Base-by-base conservation (phyloP, 2,797 vertebrate species). In the Alcedo quadribrachys region DNA sequence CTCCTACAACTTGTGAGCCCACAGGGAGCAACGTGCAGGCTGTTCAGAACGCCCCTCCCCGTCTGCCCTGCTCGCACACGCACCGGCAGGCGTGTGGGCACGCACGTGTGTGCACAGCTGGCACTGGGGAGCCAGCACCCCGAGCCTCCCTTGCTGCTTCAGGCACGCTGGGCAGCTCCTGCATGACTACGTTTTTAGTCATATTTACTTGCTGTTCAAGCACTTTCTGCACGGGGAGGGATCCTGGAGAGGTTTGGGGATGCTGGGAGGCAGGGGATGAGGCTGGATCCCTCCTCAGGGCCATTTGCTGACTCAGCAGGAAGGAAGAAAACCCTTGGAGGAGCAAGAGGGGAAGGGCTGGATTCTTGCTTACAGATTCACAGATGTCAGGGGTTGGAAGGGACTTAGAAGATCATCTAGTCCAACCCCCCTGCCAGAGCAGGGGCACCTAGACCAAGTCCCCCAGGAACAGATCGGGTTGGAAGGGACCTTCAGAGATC, bases 261-360 rank as follows among this genome's bases (percentile, higher is more conserved):
- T 5, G 16, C 89, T 42, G 54, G 22, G 68, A 18, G 50, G 68
- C 30, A 4, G 37, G 28, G 53, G 17, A 35, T 3, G 46, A 53
- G 73, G 37, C 50, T 7, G n/a, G 5, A 70, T 70, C 61, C 28
- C 21, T 66, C 42, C 0, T 1, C 43, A 3, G 33, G 22, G 76
- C 90, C 57, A 9, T 6, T 35, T 89, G 85, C 76, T 94, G 82
- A 92, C 69, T 87, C 69, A 60, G 90, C 82, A 53, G 79, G 28
- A 63, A 46, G 53, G 81, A 73, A 61, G 48, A 80, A 85, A 85
- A 33, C n/a, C 53, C 25, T 79, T 86, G 79, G 76, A 25, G 80
- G 53, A 74, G 69, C 1, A 0, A 70, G 53, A 81, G 54, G 81
- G 63, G 48, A 53, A 61, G 46, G n/a, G 37, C 57, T 82, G 80